Evolutionary conservation across 2,797 vertebrate genomes (phyloP), one percentile per base, ranked within the genome.

Genomic region (Oceanodroma leucorhoa): DNA sequence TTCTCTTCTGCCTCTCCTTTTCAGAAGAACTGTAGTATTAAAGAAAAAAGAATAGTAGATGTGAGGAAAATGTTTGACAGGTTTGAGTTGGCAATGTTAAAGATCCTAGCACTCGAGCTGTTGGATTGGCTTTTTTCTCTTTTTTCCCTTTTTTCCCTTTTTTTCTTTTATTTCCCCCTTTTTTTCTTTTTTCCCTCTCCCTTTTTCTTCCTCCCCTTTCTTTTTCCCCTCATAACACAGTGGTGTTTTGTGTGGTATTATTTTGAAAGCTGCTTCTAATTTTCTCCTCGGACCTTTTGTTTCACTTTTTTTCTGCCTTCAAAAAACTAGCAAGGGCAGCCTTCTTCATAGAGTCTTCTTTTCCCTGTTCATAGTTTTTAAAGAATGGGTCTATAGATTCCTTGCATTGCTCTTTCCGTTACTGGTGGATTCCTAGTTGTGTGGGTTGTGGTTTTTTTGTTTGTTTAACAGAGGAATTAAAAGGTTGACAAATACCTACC

Each of bases 211-310:
- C 16, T 16, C 26, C 21, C 26, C 21, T 8, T 57, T 57, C 11
- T 6, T 22, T 83, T 83, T 90, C 27, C 55, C 6, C 5, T 70
- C 22, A 50, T 60, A 40, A 65, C 46, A 82, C 84, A 92, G 71
- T 73, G 55, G 8, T 90, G 66, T 64, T 94, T 90, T 95, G 64
- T 97, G n/a, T 64, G 60, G 40, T 82, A 64, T 87, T 97, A 84
- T 70, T 92, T 95, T 88, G 71, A 94, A 96, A 94, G 80, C 77
- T 90, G 75, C 67, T 90, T 95, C 73, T 85, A 41, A 92, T 95
- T 83, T 96, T 96, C 72, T 79, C 10, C n/a, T 82, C 48, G 55
- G 62, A 83, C 64, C 32, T 78, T 95, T 95, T 92, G 80, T 93
- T 94, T 84, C 58, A 34, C 51, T 45, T 83, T 81, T 83, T 77